A percentile compares a stretch with the other conserved stretches of the same genome.
Conservation (phyloP, 2,888 invertebrate genomes). For the Ophion obscuratus region DNA sequence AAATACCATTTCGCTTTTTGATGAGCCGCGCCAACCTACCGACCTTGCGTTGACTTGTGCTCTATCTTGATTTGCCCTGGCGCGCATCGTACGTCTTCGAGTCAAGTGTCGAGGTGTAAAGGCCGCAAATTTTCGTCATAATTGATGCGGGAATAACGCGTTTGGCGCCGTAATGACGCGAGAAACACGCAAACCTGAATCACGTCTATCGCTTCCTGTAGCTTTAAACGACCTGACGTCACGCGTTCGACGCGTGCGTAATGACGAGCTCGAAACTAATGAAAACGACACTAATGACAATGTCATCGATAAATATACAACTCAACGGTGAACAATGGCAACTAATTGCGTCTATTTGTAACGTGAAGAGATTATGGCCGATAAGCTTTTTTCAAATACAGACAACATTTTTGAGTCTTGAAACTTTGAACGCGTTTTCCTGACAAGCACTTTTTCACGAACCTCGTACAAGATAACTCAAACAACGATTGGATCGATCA, state of each 20-base stretch:
- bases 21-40: neutral
- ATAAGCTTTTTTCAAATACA: too few relatives aligned
- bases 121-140: constrained; percentile 12
- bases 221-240: constrained; percentile 11
- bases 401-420: too few relatives aligned
- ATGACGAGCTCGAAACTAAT: constrained; percentile 14
- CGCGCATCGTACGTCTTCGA: neutral
- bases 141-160: constrained; percentile 24
- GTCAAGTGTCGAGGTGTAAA: neutral
- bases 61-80: neutral
- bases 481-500: too few relatives aligned
- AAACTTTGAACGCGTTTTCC: too few relatives aligned
- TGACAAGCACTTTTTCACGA: too few relatives aligned
- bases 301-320: neutral
- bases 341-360: neutral
- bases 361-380: too few relatives aligned
- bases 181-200: constrained; percentile 28
- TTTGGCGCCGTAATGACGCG: constrained; percentile 28
- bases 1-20: neutral
- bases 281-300: neutral
- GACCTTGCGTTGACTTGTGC: neutral
- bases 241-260: constrained; percentile 12
- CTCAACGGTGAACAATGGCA: neutral
- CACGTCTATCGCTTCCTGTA: neutral
- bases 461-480: too few relatives aligned